Base-by-base conservation (phyloP, 2,888 invertebrate species). In the Tubulanus polymorphus region DNA sequence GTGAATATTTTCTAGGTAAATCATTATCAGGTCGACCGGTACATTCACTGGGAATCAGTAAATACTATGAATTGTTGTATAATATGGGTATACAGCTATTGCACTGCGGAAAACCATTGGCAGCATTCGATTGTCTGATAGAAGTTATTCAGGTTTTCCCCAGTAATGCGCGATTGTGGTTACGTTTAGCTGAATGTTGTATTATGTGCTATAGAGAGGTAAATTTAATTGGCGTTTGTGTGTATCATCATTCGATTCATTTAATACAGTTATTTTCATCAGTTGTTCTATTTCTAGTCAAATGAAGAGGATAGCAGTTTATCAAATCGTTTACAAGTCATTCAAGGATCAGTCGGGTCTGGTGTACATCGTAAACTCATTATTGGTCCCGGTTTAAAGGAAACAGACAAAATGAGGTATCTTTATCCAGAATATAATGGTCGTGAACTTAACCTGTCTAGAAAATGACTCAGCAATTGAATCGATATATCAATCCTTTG, bases 71-170 rank as follows among this genome's bases (percentile, higher is more conserved):
- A 72, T 71, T 88, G 51, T 82, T 90, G 74, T 91, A 89, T 75
- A 93, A 92, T 80, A 81, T 91, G 64, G 93, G 92, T 0, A 84
- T 95, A 53, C 85, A 90, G 20, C 82, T 93, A 68, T 82, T 96
- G 41, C 88, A 90, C 72, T 86, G 90, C 30, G 88, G 88, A 54
- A 86, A 90, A 67, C 86, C 91, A 0, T 83, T 85, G 59, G 88
- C 89, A 69, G 94, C 96, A 0, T 95, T 96, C 79, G 92, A 93
- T 72, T 93, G 91, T 76, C 85, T 95, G 45, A 86, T 91, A 15
- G 88, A 92, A 77, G 90, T 90, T 2, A 87, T 91, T 0, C 86
- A 91, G 62, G 86, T 89, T 56, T 91, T 89, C 71, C 91, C 90
- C 60, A 88, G 88, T 66, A 94, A 93, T 79, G 90, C 94, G 2